phyloP scores from a whole-genome alignment of 2,113 vertebrate genomes.

The Menura novaehollandiae region DNA sequence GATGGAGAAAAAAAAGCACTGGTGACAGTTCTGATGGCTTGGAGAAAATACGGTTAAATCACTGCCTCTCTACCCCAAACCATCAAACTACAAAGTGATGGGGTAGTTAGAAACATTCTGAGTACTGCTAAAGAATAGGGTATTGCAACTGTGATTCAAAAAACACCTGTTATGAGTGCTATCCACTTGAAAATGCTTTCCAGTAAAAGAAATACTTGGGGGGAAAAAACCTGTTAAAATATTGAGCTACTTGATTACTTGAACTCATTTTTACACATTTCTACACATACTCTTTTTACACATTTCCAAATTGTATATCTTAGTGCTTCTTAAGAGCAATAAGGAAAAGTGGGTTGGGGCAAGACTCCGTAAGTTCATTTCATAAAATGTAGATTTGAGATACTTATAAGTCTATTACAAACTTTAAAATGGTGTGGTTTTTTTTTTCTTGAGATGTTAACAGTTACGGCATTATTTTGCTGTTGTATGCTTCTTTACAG shows the following conservation, averaged over 20 bases:
- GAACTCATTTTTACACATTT: background rate
- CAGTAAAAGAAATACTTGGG: background rate
- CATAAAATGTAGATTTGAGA: background rate
- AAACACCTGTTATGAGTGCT: background rate
- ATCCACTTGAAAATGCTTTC: background rate
- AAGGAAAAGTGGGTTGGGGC: accelerated
- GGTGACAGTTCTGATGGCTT: background rate
- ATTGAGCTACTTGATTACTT: background rate
- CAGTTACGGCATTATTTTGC: background rate
- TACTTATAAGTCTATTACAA: background rate
- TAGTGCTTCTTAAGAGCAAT: background rate
- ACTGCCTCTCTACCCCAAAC: background rate
- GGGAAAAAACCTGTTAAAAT: background rate
- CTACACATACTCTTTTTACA: no score
- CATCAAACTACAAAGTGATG: background rate
- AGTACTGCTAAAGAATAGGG: background rate
- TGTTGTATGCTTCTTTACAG: slow-evolving; percentile 45
- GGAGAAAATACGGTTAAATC: background rate
- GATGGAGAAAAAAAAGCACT: background rate
- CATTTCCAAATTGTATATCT: background rate
- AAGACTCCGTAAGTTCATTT: background rate
- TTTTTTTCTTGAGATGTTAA: background rate
- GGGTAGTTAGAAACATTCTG: background rate
- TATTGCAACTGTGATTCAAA: background rate
- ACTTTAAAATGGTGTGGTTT: background rate